Evolutionary conservation across 2,113 vertebrate genomes (phyloP).

Genomic region (Leptodactylus fuscus): DNA sequence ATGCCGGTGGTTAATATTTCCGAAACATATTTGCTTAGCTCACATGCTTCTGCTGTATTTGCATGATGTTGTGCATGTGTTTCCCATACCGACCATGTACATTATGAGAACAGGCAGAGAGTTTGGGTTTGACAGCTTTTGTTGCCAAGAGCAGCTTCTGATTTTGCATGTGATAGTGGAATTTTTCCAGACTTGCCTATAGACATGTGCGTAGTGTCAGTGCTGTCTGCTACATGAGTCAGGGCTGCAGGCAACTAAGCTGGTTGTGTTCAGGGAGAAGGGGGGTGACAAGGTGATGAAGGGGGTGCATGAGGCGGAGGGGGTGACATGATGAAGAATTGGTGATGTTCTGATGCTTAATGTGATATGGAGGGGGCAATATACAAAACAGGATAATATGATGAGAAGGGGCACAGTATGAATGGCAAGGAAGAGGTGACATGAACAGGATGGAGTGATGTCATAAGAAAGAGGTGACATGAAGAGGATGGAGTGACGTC

Average conservation of each 20-base stretch:
- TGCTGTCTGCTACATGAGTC: too few relatives aligned
- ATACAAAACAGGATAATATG: background rate
- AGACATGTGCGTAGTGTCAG: constrained; percentile 2
- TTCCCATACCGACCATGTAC: too few relatives aligned
- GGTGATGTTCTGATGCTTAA: too few relatives aligned
- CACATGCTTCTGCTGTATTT: too few relatives aligned
- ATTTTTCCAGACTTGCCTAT: constrained; percentile 10
- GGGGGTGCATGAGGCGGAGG: background rate
- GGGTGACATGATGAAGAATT: background rate
- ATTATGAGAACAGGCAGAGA: background rate
- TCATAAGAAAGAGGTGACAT: background rate
- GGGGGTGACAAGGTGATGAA: background rate
- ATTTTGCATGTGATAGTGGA: constrained; percentile 27
- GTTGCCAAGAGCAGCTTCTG: constrained; percentile 2
- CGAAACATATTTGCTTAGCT: too few relatives aligned
- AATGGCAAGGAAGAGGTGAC: background rate
- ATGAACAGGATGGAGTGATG: background rate
- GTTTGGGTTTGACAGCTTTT: constrained; percentile 31
- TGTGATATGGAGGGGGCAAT: background rate
- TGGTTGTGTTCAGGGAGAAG: background rate
- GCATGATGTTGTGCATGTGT: too few relatives aligned
- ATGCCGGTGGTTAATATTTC: background rate
- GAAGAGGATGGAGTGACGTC: background rate
- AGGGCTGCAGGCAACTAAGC: background rate
- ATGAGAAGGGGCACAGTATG: background rate